Percentiles rank a stretch among this genome's conserved stretches.
phyloP scores from a whole-genome alignment of 2,113 vertebrate genomes.

The Anoura caudifer region DNA sequence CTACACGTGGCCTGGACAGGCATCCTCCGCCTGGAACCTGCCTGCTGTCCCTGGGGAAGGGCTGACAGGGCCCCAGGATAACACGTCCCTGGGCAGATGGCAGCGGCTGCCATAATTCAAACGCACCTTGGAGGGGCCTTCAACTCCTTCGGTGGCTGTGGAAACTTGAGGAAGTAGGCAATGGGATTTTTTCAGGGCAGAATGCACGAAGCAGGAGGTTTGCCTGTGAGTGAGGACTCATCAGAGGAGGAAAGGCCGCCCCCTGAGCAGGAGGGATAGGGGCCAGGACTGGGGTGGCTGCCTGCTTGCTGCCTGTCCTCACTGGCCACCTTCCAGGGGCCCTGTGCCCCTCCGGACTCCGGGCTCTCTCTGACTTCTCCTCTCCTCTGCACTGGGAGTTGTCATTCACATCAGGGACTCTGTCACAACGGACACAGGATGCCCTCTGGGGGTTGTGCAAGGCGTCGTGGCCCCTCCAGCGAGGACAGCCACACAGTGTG shows the following conservation, averaged over 20 bases:
- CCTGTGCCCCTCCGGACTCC: background rate
- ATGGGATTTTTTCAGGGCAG: background rate
- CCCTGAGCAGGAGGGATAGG: background rate
- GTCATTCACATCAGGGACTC: background rate
- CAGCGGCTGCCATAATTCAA: background rate
- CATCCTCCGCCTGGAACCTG: background rate
- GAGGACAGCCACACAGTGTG: background rate
- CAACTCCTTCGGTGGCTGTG: background rate
- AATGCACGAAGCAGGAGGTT: background rate
- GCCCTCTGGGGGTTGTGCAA: accelerated
- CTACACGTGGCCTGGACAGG: background rate
- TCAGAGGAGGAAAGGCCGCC: accelerated
- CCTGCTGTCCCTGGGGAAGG: background rate
- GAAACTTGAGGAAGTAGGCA: background rate
- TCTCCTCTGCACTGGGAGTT: background rate
- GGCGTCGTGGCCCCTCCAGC: accelerated
- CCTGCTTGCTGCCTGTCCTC: background rate
- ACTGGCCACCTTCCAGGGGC: background rate
- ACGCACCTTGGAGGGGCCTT: background rate
- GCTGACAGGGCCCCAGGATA: background rate
- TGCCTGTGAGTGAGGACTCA: background rate
- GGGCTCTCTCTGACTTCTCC: background rate
- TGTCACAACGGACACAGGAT: background rate
- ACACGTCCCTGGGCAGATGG: background rate
- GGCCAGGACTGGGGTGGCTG: too few species aligned